Conservation (phyloP, 2,888 invertebrate genomes). For the Idaea biselata region DNA sequence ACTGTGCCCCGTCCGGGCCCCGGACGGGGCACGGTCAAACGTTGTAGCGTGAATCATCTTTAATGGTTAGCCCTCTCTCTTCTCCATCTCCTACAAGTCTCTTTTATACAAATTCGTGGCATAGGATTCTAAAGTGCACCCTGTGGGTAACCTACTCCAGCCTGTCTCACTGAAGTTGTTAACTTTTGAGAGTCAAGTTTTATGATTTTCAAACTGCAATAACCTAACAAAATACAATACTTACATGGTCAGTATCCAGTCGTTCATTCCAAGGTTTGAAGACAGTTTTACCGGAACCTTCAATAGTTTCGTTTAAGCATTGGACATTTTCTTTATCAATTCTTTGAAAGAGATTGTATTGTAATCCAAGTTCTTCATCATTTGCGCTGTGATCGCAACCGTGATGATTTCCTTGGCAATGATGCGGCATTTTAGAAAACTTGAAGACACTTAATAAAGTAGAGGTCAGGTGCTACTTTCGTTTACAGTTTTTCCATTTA, state of each 20-base stretch:
- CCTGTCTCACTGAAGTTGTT: not conserved
- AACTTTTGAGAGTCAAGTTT: not conserved
- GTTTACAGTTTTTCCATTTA: not conserved
- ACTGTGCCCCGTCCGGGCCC: too few relatives aligned
- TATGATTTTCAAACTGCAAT: too few relatives aligned
- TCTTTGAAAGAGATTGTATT: slow-evolving; percentile 93
- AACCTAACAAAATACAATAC: slow-evolving; percentile 21
- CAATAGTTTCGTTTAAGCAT: slow-evolving; percentile 93
- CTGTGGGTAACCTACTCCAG: too few relatives aligned
- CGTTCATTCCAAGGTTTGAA: slow-evolving; percentile 96
- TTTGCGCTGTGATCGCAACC: slow-evolving; percentile 80
- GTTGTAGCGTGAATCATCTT: too few relatives aligned
- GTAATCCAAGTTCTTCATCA: slow-evolving; percentile 86
- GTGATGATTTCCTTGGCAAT: slow-evolving; percentile 82
- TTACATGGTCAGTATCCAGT: slow-evolving; percentile 87
- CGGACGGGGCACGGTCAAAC: too few relatives aligned
- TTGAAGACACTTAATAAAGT: not conserved
- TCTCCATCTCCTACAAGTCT: too few relatives aligned
- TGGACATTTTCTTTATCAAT: slow-evolving; percentile 93
- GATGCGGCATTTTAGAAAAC: slow-evolving; percentile 73
- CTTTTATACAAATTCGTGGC: too few relatives aligned
- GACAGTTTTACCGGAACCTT: slow-evolving; percentile 92
- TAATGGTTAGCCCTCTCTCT: too few relatives aligned
- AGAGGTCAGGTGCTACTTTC: not conserved
- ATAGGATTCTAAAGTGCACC: too few relatives aligned